Conservation (phyloP, 2,113 vertebrate genomes). For the Centropristis striata region DNA sequence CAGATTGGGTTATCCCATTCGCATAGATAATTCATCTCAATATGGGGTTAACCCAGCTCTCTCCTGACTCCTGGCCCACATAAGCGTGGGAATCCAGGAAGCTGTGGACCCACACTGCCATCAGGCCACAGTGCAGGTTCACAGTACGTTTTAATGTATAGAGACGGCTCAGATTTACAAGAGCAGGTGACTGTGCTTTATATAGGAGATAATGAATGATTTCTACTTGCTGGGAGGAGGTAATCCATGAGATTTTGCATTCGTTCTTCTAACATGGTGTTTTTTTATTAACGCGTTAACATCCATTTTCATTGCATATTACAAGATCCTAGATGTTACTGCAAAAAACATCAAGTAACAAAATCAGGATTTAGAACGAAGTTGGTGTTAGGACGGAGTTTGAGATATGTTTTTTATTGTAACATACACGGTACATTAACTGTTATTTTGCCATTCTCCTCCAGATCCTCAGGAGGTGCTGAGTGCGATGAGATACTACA, state of each 20-base stretch:
- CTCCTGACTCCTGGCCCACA: slow-evolving; percentile 68
- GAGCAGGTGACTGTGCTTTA: neutral
- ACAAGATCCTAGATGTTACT: neutral
- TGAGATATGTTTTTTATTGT: neutral
- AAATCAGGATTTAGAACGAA: neutral
- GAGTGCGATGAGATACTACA: slow-evolving; percentile 86
- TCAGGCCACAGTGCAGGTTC: slow-evolving; percentile 18
- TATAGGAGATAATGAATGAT: neutral
- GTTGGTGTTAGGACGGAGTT: neutral
- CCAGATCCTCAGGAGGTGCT: slow-evolving; percentile 89
- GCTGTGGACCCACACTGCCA: slow-evolving; percentile 19
- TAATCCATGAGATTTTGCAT: neutral
- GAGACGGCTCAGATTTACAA: slow-evolving; percentile 15
- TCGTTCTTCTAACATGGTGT: neutral
- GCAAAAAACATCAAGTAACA: neutral
- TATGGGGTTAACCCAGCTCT: slow-evolving; percentile 81
- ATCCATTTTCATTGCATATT: neutral
- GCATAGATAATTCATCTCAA: slow-evolving; percentile 75
- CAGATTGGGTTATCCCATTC: slow-evolving; percentile 77
- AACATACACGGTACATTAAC: neutral
- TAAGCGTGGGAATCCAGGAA: slow-evolving; percentile 74
- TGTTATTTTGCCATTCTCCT: neutral
- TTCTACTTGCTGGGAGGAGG: neutral
- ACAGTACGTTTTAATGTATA: neutral
- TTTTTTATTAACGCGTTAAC: neutral